Conservation (phyloP, 2,888 invertebrate genomes). For the Agrilus cyanescens region DNA sequence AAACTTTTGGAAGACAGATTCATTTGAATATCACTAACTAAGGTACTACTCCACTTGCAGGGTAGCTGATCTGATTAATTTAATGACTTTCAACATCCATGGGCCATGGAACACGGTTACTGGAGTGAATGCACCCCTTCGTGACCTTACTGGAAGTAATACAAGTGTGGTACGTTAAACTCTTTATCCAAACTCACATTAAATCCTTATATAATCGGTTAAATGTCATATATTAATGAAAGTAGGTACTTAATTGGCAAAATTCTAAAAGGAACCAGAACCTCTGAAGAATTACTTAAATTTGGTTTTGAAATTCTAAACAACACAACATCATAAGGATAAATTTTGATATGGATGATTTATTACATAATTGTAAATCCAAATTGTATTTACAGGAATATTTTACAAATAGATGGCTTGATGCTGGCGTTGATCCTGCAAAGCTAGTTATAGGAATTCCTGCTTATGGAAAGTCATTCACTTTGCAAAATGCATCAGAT, state of each 20-base stretch:
- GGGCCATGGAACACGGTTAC: slow-evolving; percentile 53
- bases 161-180: slow-evolving; percentile 1
- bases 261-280: too few relatives aligned
- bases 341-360: too few relatives aligned
- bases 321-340: too few relatives aligned
- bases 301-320: too few relatives aligned
- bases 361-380: background rate
- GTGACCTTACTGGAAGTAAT: background rate
- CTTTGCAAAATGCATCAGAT: slow-evolving; percentile 35
- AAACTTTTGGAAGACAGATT: too few relatives aligned
- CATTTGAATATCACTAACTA: too few relatives aligned
- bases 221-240: too few relatives aligned
- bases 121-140: slow-evolving; percentile 53
- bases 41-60: slow-evolving; percentile 32
- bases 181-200: too few relatives aligned
- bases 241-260: too few relatives aligned
- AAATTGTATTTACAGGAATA: slow-evolving; percentile 28
- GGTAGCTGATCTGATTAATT: slow-evolving; percentile 51
- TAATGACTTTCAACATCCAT: slow-evolving; percentile 67
- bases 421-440: slow-evolving; percentile 42
- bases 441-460: slow-evolving; percentile 61
- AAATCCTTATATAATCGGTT: too few relatives aligned
- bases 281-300: too few relatives aligned
- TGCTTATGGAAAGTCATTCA: slow-evolving; percentile 58
- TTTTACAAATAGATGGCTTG: slow-evolving; percentile 41